Evolutionary conservation across 1,140 invertebrate species (phyloP).

Genomic region (Subanguina moxae): DNA sequence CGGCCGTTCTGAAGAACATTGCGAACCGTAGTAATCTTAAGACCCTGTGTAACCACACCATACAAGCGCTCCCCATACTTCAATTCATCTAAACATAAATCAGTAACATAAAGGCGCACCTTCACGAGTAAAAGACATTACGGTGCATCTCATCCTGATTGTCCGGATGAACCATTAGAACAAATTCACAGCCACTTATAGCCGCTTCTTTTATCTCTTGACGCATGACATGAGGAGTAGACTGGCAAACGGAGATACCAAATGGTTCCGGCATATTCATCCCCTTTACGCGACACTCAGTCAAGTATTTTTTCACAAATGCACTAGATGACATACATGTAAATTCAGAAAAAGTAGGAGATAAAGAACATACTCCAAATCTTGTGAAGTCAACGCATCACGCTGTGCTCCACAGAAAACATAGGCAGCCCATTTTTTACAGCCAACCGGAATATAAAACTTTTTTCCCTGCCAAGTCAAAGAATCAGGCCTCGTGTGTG

Average conservation of each 20-base stretch:
- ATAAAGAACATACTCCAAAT: background rate
- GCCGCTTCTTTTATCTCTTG: background rate
- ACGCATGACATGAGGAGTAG: background rate
- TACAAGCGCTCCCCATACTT: slow-evolving; percentile 24
- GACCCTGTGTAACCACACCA: slow-evolving; percentile 33
- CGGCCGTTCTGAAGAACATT: slow-evolving; percentile 17
- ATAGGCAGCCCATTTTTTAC: background rate
- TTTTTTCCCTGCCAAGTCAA: slow-evolving; percentile 4
- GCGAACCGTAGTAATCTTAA: slow-evolving; percentile 28
- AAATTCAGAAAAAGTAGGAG: background rate
- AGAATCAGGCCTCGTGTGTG: background rate
- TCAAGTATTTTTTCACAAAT: background rate
- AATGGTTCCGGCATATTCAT: background rate
- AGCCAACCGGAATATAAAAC: background rate
- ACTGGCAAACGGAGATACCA: background rate
- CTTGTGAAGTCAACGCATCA: background rate
- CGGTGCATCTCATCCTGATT: slow-evolving; percentile 10
- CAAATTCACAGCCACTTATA: slow-evolving; percentile 12
- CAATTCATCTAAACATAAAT: slow-evolving; percentile 31
- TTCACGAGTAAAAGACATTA: too few relatives aligned
- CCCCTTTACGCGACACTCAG: background rate
- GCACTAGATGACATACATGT: too few relatives aligned
- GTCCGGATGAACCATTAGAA: slow-evolving; percentile 19
- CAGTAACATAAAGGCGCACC: too few relatives aligned
- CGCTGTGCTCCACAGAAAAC: background rate